Conservation (phyloP, 2,113 vertebrate species). For the Rissa tridactyla region DNA sequence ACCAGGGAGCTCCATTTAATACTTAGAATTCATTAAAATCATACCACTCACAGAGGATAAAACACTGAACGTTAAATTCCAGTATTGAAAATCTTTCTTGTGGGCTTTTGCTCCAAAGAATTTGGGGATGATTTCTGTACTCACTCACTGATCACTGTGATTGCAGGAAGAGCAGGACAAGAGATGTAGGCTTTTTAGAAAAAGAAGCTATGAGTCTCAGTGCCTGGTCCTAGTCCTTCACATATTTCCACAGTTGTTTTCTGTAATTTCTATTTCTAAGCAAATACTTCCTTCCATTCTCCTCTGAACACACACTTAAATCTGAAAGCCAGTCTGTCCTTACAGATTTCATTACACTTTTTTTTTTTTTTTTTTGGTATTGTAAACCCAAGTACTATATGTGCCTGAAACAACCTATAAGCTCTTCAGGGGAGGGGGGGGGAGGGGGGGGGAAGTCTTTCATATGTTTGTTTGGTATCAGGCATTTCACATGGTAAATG, state of each 20-base stretch:
- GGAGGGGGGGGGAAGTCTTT: too few species aligned
- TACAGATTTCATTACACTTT: neutral
- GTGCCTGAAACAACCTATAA: neutral
- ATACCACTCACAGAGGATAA: neutral
- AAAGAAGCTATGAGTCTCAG: neutral
- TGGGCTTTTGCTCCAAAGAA: neutral
- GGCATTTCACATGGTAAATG: neutral
- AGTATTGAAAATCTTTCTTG: neutral
- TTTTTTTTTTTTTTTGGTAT: neutral
- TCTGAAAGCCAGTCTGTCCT: neutral
- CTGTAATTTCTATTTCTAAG: neutral
- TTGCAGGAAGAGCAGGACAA: neutral
- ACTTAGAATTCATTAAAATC: neutral
- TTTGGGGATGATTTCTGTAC: neutral
- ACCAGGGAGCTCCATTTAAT: neutral
- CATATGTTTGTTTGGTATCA: neutral
- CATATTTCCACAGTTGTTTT: neutral
- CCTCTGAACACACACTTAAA: neutral
- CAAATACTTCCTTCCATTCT: neutral
- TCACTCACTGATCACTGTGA: neutral
- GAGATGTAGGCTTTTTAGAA: neutral
- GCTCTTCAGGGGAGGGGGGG: neutral
- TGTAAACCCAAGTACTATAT: neutral
- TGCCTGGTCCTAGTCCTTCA: neutral
- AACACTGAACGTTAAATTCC: neutral